A percentile compares a stretch with the other conserved stretches of the same genome.
Evolutionary conservation across 35 echinoderm and acorn worm genomes (phyloP).

Genomic region (Stichopus chloronotus): DNA sequence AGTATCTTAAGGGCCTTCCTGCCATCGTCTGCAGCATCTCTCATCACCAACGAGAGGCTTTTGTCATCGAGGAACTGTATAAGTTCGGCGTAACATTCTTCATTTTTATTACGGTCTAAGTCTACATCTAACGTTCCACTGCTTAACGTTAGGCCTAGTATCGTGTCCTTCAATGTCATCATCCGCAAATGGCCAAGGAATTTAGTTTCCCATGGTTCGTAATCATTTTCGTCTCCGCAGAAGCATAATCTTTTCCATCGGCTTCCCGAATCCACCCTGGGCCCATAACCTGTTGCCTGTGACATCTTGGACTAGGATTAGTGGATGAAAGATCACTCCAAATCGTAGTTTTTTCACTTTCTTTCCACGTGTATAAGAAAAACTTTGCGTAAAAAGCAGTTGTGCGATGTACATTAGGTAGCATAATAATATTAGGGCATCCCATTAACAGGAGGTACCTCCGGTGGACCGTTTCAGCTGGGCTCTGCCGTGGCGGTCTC

Average conservation of each 20-base stretch:
- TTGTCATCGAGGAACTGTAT: constrained; percentile 58
- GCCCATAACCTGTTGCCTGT: constrained; percentile 33
- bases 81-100: constrained; percentile 36
- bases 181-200: constrained; percentile 33
- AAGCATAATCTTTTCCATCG: constrained; percentile 21
- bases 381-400: constrained; percentile 19
- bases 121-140: too few relatives aligned
- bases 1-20: constrained; percentile 52
- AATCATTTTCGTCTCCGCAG: constrained; percentile 37
- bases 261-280: constrained; percentile 1
- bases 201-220: constrained; percentile 32
- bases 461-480: too few relatives aligned
- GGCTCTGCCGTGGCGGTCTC: too few relatives aligned
- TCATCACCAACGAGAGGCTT: constrained; percentile 53
- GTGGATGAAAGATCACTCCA: not conserved
- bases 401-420: constrained; percentile 27
- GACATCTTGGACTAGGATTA: not conserved
- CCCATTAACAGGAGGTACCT: constrained; percentile 20
- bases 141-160: not conserved
- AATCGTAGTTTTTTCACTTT: constrained; percentile 4
- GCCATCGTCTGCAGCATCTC: constrained; percentile 53
- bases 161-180: constrained; percentile 34
- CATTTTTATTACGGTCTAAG: too few relatives aligned
- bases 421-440: constrained; percentile 11
- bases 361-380: constrained; percentile 19